A percentile compares a stretch with the other conserved stretches of the same genome.
These are phyloP conservation scores for Phataginus tetradactyla DNA, from an alignment of 2,797 vertebrate genomes.

Conservation along the genomic window DNA sequence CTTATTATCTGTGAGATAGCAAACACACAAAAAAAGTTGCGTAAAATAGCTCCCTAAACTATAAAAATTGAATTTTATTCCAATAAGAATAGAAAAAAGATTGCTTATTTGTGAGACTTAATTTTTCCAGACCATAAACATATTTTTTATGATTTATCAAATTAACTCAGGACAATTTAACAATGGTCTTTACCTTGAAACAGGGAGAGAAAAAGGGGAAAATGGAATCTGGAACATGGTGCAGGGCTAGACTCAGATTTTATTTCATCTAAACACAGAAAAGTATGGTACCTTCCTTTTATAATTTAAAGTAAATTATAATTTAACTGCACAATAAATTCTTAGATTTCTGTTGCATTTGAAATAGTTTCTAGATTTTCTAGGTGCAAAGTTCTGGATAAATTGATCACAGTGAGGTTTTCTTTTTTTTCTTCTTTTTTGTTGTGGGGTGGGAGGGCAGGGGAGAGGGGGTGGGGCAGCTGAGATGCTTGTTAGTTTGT, in stretches of 20 bases:
- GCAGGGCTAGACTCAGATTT: neutral
- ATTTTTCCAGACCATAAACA: neutral
- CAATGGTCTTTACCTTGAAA: neutral
- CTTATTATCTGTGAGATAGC: neutral
- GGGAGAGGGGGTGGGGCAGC: neutral
- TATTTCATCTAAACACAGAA: conserved; percentile 19
- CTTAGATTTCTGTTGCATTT: neutral
- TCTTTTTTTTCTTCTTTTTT: neutral
- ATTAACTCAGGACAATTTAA: conserved; percentile 17
- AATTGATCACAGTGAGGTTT: neutral
- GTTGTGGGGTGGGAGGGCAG: too few relatives aligned
- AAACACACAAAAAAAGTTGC: neutral
- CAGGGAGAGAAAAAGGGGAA: neutral
- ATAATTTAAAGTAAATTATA: conserved; percentile 20
- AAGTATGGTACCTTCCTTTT: neutral
- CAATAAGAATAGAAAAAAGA: conserved; percentile 11
- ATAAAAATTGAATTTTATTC: conserved; percentile 6
- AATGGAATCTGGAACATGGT: neutral
- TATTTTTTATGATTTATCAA: neutral
- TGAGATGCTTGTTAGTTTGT: neutral
- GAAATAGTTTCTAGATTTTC: neutral
- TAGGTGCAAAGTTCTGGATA: neutral
- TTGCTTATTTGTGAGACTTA: neutral
- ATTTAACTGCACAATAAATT: neutral
- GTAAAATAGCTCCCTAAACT: neutral